A percentile compares a stretch with the other conserved stretches of the same genome.
Conservation (phyloP, 2,888 invertebrate species). For the Drosophila siamana region DNA sequence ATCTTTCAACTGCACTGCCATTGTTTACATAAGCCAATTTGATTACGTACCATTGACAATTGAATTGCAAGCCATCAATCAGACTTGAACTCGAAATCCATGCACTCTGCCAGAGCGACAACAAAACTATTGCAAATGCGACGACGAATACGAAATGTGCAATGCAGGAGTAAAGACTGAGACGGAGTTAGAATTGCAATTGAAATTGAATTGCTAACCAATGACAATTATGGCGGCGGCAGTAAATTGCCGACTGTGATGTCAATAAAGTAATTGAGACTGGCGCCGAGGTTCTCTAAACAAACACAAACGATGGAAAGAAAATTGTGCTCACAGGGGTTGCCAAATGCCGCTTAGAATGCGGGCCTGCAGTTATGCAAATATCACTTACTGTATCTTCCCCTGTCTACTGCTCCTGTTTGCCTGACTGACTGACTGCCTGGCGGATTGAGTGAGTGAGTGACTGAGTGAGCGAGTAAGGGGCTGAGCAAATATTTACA, state of each 20-base stretch:
- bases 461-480: constrained; percentile 7
- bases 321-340: constrained; percentile 43
- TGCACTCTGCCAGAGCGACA: constrained; percentile 21
- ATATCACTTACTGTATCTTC: constrained; percentile 44
- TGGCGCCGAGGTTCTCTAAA: constrained; percentile 69
- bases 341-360: constrained; percentile 48
- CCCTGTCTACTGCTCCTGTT: background rate
- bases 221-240: constrained; percentile 50
- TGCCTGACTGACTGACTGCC: constrained; percentile 22
- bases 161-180: constrained; percentile 11
- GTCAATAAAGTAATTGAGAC: constrained; percentile 80
- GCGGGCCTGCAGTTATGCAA: constrained; percentile 66
- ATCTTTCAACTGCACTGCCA: constrained; percentile 38
- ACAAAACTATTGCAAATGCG: background rate
- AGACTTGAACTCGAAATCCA: constrained; percentile 40
- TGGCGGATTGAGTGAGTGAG: constrained; percentile 6
- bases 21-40: constrained; percentile 75
- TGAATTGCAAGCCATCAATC: constrained; percentile 73
- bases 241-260: constrained; percentile 31
- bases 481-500: constrained; percentile 68
- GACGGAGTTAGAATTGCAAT: constrained; percentile 35
- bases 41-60: constrained; percentile 70
- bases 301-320: constrained; percentile 39
- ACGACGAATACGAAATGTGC: constrained; percentile 5
- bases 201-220: constrained; percentile 42